Percentiles rank a stretch among this genome's conserved stretches.
phyloP scores from a whole-genome alignment of 2,888 invertebrate genomes.

The Nineta flava region DNA sequence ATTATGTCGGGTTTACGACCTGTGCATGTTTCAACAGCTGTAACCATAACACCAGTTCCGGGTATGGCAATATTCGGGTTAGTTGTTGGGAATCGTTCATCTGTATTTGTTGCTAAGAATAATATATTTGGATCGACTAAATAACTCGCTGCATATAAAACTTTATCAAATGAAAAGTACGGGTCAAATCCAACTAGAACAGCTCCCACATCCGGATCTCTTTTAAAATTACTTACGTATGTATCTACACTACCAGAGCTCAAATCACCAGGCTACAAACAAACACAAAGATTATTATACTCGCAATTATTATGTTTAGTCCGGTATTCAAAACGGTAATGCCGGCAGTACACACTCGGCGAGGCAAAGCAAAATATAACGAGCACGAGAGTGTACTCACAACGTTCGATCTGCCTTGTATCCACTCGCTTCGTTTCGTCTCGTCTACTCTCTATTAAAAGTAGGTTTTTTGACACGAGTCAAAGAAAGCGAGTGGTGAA shows the following conservation, averaged over 20 bases:
- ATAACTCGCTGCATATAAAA: slow-evolving; percentile 83
- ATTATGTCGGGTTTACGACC: slow-evolving; percentile 56
- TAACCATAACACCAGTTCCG: slow-evolving; percentile 78
- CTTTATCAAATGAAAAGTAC: slow-evolving; percentile 79
- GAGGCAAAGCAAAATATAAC: too few relatives aligned
- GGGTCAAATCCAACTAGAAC: slow-evolving; percentile 93
- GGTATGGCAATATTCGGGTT: slow-evolving; percentile 32
- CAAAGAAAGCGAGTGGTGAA: too few relatives aligned
- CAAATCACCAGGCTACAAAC: slow-evolving; percentile 40
- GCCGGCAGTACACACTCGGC: too few relatives aligned
- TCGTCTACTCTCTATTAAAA: too few relatives aligned
- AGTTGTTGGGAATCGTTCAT: slow-evolving; percentile 63
- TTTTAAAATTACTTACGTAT: slow-evolving; percentile 34
- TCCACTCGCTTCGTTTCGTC: too few relatives aligned
- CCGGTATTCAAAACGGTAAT: too few relatives aligned
- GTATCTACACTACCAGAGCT: slow-evolving; percentile 13
- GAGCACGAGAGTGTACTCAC: too few relatives aligned
- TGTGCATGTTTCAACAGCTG: slow-evolving; percentile 69
- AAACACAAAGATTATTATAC: too few relatives aligned
- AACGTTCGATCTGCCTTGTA: too few relatives aligned
- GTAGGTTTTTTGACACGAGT: too few relatives aligned
- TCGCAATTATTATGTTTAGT: too few relatives aligned
- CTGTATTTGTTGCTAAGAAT: slow-evolving; percentile 88
- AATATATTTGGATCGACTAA: slow-evolving; percentile 58
- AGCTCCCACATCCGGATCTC: slow-evolving; percentile 73